Evolutionary conservation across 1,140 invertebrate species (phyloP).

Genomic region (Zeugodacus cucurbitae): DNA sequence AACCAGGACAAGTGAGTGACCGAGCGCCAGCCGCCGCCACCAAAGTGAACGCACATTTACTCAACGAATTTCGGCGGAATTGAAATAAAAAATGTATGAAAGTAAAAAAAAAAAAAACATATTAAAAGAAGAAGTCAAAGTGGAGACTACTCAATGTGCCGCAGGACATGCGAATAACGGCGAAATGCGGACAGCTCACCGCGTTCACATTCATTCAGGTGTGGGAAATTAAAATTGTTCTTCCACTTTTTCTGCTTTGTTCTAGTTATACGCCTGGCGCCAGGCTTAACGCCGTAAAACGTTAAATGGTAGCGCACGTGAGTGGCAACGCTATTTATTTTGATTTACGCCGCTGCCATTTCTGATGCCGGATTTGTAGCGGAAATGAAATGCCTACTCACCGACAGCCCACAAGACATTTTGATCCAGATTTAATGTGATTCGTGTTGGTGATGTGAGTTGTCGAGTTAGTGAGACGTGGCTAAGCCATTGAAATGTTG

Average conservation of each 20-base stretch:
- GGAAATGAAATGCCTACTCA: constrained; percentile 10
- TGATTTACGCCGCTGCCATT: not conserved
- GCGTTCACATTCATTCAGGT: not conserved
- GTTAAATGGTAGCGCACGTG: not conserved
- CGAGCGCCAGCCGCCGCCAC: no score
- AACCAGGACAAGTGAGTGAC: no score
- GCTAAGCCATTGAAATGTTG: not conserved
- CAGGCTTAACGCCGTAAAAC: not conserved
- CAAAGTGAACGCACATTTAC: no score
- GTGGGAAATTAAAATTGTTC: not conserved
- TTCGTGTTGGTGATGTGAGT: not conserved
- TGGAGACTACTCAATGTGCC: not conserved
- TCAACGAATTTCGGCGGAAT: no score
- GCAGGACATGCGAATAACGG: not conserved
- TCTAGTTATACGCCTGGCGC: not conserved
- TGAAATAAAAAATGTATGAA: no score
- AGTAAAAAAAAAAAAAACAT: not conserved
- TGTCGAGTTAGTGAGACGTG: not conserved
- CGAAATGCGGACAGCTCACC: not conserved
- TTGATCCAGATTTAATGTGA: not conserved
- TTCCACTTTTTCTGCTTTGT: not conserved
- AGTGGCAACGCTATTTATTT: constrained; percentile 19
- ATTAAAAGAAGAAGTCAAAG: not conserved
- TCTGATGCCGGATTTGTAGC: not conserved
- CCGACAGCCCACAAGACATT: not conserved